Evolutionary conservation across 2,797 vertebrate genomes (phyloP).

Genomic region (Centroberyx gerrardi): DNA sequence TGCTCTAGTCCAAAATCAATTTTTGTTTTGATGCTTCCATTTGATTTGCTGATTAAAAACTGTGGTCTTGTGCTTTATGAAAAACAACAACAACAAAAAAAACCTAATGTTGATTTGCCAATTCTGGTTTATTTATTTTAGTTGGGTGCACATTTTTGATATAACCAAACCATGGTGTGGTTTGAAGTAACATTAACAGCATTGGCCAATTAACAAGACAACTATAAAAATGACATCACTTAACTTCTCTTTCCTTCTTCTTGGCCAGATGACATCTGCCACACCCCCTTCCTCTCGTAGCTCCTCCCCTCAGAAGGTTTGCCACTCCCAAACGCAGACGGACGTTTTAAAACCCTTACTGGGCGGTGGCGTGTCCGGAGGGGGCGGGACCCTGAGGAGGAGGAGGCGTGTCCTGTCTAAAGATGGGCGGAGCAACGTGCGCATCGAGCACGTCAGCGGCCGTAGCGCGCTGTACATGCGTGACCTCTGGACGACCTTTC

Average conservation of each 20-base stretch:
- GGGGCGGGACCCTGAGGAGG: conserved; percentile 75
- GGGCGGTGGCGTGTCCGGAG: conserved; percentile 59
- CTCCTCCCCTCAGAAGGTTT: conserved; percentile 87
- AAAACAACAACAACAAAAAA: not conserved
- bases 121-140: not conserved
- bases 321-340: conserved; percentile 87
- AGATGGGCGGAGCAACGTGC: conserved; percentile 96
- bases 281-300: conserved; percentile 82
- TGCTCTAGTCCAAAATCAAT: not conserved
- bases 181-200: conserved; percentile 8
- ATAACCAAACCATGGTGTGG: not conserved
- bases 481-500: conserved; percentile 93
- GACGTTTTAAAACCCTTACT: conserved; percentile 86
- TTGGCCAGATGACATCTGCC: conserved; percentile 83
- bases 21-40: not conserved
- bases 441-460: conserved; percentile 92
- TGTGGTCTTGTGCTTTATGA: not conserved
- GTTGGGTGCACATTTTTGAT: not conserved
- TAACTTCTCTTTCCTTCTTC: conserved; percentile 6
- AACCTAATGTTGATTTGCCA: not conserved
- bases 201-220: not conserved
- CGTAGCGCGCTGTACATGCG: conserved; percentile 92
- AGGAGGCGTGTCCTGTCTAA: conserved; percentile 90
- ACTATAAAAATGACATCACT: not conserved
- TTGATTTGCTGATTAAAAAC: conserved; percentile 8